A percentile compares a stretch with the other conserved stretches of the same genome.
Evolutionary conservation across 2,113 vertebrate genomes (phyloP).

Genomic region (Dendrocopos noguchii): DNA sequence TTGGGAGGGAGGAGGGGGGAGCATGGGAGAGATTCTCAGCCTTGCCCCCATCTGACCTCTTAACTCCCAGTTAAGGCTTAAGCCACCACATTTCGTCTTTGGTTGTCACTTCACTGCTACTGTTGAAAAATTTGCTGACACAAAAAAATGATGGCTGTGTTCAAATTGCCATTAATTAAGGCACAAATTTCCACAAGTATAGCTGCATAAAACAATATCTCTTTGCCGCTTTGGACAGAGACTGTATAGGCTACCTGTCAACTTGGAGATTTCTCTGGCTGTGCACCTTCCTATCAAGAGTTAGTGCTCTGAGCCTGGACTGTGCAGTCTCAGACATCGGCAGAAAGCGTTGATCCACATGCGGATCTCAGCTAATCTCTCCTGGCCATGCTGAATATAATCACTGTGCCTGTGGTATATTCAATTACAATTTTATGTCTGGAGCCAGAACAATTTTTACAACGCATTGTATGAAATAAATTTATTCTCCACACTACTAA

Average conservation of each 20-base stretch:
- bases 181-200: neutral
- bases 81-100: neutral
- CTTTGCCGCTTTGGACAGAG: neutral
- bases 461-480: neutral
- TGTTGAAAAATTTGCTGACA: neutral
- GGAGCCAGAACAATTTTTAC: neutral
- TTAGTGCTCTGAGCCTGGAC: accelerated
- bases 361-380: neutral
- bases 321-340: neutral
- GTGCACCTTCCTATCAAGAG: neutral
- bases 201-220: neutral
- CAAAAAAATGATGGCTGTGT: neutral
- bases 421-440: neutral
- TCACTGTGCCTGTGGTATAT: neutral
- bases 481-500: neutral
- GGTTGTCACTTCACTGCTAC: neutral
- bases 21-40: too few species aligned
- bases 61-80: too few species aligned
- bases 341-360: neutral
- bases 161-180: neutral
- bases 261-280: neutral
- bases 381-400: neutral
- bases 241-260: neutral
- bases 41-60: too few species aligned
- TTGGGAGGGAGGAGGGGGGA: too few species aligned